phyloP scores from a whole-genome alignment of 2,113 vertebrate species.

The Tylochromis polylepis region DNA sequence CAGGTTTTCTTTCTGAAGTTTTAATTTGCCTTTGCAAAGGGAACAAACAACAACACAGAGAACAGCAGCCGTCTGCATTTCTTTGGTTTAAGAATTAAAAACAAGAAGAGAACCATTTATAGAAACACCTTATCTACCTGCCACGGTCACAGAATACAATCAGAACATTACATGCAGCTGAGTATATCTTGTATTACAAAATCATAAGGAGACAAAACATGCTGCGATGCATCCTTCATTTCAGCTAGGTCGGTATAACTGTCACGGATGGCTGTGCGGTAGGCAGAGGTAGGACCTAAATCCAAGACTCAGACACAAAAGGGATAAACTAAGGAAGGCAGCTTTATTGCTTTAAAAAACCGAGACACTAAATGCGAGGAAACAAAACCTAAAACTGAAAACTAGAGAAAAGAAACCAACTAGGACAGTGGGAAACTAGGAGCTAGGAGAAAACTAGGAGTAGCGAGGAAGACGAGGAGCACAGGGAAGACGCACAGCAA shows the following conservation, averaged over 20 bases:
- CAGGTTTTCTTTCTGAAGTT: neutral
- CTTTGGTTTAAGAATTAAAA: neutral
- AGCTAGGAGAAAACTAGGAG: too few species aligned
- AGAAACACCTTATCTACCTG: neutral
- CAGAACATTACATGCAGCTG: neutral
- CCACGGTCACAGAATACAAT: neutral
- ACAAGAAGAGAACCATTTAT: neutral
- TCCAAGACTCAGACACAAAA: too few species aligned
- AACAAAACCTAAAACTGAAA: too few species aligned
- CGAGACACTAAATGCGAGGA: too few species aligned
- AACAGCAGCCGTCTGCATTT: neutral
- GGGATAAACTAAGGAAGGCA: too few species aligned
- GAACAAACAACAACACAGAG: neutral
- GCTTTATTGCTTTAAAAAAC: too few species aligned
- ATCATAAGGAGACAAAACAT: neutral
- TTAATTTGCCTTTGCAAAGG: neutral
- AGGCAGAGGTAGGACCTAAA: too few species aligned
- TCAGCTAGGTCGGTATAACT: accelerated
- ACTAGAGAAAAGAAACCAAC: too few species aligned
- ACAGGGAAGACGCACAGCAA: too few species aligned
- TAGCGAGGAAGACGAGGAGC: too few species aligned
- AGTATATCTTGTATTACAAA: neutral
- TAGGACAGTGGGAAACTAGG: too few species aligned
- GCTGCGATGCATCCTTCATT: neutral
- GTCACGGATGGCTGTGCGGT: too few species aligned